These are phyloP conservation scores for Ochotona princeps DNA, from an alignment of 2,113 vertebrate genomes.

Conservation along the genomic window DNA sequence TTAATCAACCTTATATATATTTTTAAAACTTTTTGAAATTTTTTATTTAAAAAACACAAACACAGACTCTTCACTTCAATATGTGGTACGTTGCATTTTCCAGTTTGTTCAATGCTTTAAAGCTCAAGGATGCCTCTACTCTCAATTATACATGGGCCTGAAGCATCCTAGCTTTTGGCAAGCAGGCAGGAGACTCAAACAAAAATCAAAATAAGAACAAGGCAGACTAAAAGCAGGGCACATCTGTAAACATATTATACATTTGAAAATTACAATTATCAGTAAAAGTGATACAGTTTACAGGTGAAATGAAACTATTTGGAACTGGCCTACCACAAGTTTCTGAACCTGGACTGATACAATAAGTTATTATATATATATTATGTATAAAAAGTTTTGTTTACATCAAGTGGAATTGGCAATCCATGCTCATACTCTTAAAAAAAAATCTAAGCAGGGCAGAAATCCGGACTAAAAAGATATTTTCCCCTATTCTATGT, in stretches of 20 bases:
- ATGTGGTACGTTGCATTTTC: conserved; percentile 81
- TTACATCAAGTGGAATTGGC: conserved; percentile 86
- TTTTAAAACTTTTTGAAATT: conserved; percentile 64
- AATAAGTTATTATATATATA: conserved; percentile 77
- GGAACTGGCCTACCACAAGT: conserved; percentile 86
- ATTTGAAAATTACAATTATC: conserved; percentile 85
- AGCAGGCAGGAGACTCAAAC: conserved; percentile 86
- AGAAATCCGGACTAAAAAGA: conserved; percentile 82
- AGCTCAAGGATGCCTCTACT: conserved; percentile 84
- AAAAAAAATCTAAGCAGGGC: conserved; percentile 80
- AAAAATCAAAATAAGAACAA: conserved; percentile 81
- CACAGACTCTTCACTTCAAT: conserved; percentile 79
- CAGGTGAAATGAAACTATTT: conserved; percentile 85
- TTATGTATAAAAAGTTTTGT: conserved; percentile 82
- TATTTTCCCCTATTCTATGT: conserved; percentile 80
- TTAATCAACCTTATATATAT: conserved; percentile 74
- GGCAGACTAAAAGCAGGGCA: conserved; percentile 85
- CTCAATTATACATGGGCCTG: conserved; percentile 76
- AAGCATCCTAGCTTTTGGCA: conserved; percentile 86
- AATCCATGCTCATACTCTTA: conserved; percentile 83
- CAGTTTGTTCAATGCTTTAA: conserved; percentile 90
- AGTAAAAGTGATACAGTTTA: conserved; percentile 85
- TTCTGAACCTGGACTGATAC: conserved; percentile 87
- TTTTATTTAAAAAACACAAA: conserved; percentile 76
- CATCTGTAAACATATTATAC: conserved; percentile 88